These are phyloP conservation scores for Palythoa grandiflora DNA, from an alignment of 92 coral and sea anemone species.

Conservation along the genomic window DNA sequence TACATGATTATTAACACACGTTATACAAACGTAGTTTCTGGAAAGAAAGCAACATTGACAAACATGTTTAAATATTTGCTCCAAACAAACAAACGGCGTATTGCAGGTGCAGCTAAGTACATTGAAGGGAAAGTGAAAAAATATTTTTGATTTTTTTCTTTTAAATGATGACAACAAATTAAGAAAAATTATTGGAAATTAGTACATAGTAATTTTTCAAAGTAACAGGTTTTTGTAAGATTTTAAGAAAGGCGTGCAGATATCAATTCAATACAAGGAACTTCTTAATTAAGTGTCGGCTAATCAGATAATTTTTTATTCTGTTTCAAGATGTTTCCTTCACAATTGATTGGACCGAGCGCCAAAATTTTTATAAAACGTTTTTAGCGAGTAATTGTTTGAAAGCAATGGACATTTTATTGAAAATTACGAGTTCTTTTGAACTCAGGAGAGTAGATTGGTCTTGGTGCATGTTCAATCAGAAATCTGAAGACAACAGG, in stretches of 20 bases:
- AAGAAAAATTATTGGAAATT: no score
- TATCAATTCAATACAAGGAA: no score
- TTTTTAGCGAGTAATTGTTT: neutral
- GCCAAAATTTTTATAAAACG: neutral
- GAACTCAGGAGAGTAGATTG: neutral
- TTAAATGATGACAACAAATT: neutral
- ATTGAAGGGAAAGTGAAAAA: neutral
- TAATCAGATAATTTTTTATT: no score
- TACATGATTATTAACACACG: constrained; percentile 11
- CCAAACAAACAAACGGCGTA: no score
- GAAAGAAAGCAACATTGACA: neutral
- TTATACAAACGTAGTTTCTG: neutral
- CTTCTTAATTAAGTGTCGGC: no score
- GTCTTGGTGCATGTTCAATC: neutral
- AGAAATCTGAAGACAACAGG: neutral
- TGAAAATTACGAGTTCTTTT: neutral
- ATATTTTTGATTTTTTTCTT: neutral
- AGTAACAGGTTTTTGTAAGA: no score
- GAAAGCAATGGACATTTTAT: neutral
- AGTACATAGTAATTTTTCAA: no score
- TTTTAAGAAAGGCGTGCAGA: no score
- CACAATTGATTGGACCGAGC: no score
- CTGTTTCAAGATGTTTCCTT: neutral
- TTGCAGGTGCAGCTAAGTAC: no score
- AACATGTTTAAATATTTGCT: neutral